Percentiles rank a stretch among this genome's conserved stretches.
These are phyloP conservation scores for Actenoides hombroni DNA, from an alignment of 2,113 vertebrate genomes.

Conservation along the genomic window DNA sequence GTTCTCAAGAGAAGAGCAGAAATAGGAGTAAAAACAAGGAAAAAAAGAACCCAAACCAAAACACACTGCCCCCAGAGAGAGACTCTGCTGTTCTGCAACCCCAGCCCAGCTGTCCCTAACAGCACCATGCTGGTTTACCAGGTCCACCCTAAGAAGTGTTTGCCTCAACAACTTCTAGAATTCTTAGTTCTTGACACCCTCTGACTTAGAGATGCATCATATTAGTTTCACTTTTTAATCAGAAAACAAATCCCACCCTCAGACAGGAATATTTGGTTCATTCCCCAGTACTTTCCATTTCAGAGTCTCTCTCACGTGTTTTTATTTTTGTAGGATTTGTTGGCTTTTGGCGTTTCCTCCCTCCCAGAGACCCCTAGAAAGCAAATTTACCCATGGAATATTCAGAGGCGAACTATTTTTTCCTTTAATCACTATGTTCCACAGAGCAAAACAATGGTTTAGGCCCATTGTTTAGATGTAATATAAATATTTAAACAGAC, in stretches of 20 bases:
- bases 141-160: neutral
- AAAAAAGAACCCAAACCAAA: too few species aligned
- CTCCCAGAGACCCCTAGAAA: neutral
- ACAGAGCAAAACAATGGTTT: neutral
- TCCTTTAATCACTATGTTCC: neutral
- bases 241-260: neutral
- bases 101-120: neutral
- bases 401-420: neutral
- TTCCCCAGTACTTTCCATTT: neutral
- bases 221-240: neutral
- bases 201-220: neutral
- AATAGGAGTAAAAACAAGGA: neutral
- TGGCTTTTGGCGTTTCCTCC: neutral
- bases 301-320: neutral
- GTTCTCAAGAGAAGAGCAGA: slow-evolving; percentile 1
- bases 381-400: neutral
- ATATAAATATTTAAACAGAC: neutral
- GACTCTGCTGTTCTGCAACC: neutral
- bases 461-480: neutral
- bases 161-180: neutral
- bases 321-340: rapidly evolving
- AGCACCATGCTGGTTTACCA: neutral
- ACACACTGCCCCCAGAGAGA: neutral
- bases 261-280: neutral
- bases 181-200: neutral